Conservation (phyloP, 2,888 invertebrate genomes). For the Colostygia pectinataria region DNA sequence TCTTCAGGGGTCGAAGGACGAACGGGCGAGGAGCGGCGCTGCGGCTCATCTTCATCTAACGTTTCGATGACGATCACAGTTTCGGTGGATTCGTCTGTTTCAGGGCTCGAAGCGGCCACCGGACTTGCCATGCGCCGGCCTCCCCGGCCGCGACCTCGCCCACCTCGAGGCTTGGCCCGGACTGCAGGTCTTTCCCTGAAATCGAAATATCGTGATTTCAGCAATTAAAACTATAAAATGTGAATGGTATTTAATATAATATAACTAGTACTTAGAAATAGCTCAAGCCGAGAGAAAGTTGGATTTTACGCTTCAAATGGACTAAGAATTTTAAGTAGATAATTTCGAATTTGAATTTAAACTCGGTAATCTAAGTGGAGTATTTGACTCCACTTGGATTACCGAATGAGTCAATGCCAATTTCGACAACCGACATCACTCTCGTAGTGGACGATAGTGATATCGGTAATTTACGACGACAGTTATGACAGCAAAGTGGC, state of each 20-base stretch:
- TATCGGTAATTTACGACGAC: too few species aligned
- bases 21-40: constrained; percentile 2
- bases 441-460: too few species aligned
- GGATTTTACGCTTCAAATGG: background rate
- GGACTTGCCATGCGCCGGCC: constrained; percentile 44
- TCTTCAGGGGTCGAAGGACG: constrained; percentile 50
- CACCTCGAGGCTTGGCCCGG: constrained; percentile 62
- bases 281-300: constrained; percentile 5
- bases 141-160: constrained; percentile 68
- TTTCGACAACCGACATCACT: too few species aligned
- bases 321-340: constrained; percentile 7
- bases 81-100: constrained; percentile 28
- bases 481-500: too few species aligned
- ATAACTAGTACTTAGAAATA: background rate
- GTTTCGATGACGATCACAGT: constrained; percentile 34
- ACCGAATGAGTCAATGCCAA: too few species aligned
- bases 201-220: constrained; percentile 29
- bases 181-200: constrained; percentile 69
- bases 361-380: background rate
- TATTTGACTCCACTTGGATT: too few species aligned
- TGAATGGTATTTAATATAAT: too few species aligned
- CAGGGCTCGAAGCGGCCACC: constrained; percentile 34
- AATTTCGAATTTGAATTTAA: constrained; percentile 2
- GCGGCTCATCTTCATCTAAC: constrained; percentile 25
- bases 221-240: too few species aligned